phyloP scores from a whole-genome alignment of 2,113 vertebrate species.

The Stomatorhinus ivindoensis region DNA sequence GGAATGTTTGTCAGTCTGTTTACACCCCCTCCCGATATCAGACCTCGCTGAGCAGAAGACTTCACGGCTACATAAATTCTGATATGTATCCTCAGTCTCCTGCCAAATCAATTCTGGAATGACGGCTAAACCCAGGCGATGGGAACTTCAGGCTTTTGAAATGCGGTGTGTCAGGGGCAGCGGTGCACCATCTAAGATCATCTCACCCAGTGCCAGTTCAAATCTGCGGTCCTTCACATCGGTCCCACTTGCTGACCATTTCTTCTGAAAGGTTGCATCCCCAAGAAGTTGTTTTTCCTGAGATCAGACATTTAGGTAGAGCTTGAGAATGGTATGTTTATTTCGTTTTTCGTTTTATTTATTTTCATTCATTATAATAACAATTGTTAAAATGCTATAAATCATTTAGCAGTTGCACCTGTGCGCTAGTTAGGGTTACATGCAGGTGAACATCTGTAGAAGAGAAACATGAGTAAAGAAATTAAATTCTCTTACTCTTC shows the following conservation, averaged over 20 bases:
- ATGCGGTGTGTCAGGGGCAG: not conserved
- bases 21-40: slow-evolving; percentile 14
- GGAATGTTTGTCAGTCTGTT: slow-evolving; percentile 16
- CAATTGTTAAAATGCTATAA: not conserved
- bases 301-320: not conserved
- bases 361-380: not conserved
- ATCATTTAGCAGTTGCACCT: not conserved
- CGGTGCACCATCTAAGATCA: not conserved
- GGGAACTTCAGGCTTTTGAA: slow-evolving; percentile 27
- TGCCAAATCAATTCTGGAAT: slow-evolving; percentile 35
- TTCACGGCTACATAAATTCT: slow-evolving; percentile 37
- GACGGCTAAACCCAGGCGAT: slow-evolving; percentile 33
- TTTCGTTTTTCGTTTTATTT: not conserved
- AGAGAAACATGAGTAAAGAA: not conserved
- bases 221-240: not conserved
- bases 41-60: slow-evolving; percentile 35
- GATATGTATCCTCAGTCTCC: slow-evolving; percentile 35
- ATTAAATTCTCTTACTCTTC: not conserved
- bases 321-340: not conserved
- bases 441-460: not conserved
- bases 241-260: not conserved
- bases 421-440: not conserved
- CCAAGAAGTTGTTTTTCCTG: not conserved
- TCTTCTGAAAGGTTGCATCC: not conserved
- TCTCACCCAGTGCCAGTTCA: not conserved